Evolutionary conservation across 1,140 invertebrate species (phyloP).

Genomic region (Fopius arisanus): DNA sequence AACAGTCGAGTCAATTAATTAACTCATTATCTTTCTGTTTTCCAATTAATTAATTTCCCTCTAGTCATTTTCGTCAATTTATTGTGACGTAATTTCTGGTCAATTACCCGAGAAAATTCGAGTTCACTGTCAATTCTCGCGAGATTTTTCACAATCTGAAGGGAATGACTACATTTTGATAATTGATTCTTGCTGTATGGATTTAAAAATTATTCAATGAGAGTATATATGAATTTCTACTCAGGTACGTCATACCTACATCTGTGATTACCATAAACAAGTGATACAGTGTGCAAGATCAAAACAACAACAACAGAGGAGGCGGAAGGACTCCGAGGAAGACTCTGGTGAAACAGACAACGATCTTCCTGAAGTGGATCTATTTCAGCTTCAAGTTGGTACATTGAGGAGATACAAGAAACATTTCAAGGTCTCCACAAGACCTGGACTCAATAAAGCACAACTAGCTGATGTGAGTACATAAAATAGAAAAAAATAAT

Average conservation of each 20-base stretch:
- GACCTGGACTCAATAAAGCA: constrained; percentile 91
- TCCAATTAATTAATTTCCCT: too few relatives aligned
- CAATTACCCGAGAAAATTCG: too few relatives aligned
- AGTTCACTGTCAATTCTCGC: too few relatives aligned
- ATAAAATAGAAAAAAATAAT: too few relatives aligned
- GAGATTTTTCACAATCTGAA: too few relatives aligned
- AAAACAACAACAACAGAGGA: constrained; percentile 72
- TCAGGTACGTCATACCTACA: constrained; percentile 92
- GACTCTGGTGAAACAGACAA: constrained; percentile 88
- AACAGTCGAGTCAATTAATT: neutral
- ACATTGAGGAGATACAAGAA: constrained; percentile 91
- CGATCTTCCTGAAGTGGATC: constrained; percentile 91
- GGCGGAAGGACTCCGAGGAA: constrained; percentile 91
- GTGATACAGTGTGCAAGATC: constrained; percentile 92
- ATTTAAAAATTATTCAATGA: neutral
- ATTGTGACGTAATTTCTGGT: too few relatives aligned
- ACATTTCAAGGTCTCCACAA: constrained; percentile 89
- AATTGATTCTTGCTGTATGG: too few relatives aligned
- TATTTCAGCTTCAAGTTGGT: constrained; percentile 91
- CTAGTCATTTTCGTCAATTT: too few relatives aligned
- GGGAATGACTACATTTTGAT: too few relatives aligned
- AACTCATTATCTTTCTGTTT: too few relatives aligned
- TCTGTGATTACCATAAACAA: constrained; percentile 95
- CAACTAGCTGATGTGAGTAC: constrained; percentile 93
- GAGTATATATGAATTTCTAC: constrained; percentile 32